Base-by-base conservation (phyloP, 2,113 vertebrate species). In the Syngnathus typhle region DNA sequence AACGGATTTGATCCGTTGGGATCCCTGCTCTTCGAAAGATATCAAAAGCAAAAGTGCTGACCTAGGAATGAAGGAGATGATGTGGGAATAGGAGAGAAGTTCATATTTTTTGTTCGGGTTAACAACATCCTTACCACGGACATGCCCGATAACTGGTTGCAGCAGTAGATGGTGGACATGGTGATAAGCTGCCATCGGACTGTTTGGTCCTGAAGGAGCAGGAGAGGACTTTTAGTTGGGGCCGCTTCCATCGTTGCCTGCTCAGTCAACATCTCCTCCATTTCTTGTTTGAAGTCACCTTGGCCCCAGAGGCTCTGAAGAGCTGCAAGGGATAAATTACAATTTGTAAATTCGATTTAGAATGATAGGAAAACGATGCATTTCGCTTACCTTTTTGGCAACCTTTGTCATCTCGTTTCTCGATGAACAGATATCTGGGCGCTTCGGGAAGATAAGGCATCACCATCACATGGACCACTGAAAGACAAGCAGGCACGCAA, bases 121-220 rank as follows among this genome's bases (percentile, higher is more conserved):
- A 6, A 32, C 13, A 3, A 9, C 37, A 1, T 83, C 52, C 92
- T 94, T 71, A 95, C 93, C 19, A 78, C 86, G 46, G 91, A 71
- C 0, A 92, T 88, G 27, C 94, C 93, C 0, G 93, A 93, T 68
- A 96, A 89, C 80, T 93, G 91, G 89, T 93, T 88, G 76, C 91
- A 89, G 0, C 67, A 76, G 76, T 71, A 79, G 75, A 95, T 81
- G 60, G 91, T 71, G 2, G 88, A 2, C 12, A 94, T 73, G 56
- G 90, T 89, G 37, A 86, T 19, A 67, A 94, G 73, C 84, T 94
- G 94, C 91, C 93, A 89, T 49, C 90, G 84, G 37, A 91, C 37
- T 0, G 71, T 60, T 0, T 32, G 74, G 12, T 91, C 91, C 69
- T 37, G 72, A 56, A 95, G 72, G 6, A 96, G 84, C 70, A 92